Conservation (phyloP, 2,888 invertebrate species). For the Epirrhoe alternata region DNA sequence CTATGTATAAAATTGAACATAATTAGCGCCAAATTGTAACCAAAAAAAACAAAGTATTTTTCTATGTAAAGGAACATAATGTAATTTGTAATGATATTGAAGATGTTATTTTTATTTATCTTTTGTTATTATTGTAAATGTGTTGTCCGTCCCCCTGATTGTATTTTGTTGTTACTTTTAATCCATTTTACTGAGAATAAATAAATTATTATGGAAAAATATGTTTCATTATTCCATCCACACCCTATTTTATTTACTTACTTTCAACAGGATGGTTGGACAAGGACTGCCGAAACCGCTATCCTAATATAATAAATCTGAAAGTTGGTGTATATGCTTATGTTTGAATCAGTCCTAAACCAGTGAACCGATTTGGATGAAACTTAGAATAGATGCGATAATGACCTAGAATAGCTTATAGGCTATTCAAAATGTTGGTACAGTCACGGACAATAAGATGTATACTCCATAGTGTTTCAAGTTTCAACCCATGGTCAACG, state of each 20-base stretch:
- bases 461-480: too few relatives aligned
- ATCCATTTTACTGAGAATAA: conserved; percentile 64
- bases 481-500: too few relatives aligned
- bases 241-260: neutral
- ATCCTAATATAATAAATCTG: too few relatives aligned
- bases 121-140: conserved; percentile 50
- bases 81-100: conserved; percentile 39
- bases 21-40: conserved; percentile 67
- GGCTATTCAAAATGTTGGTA: too few relatives aligned
- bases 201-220: conserved; percentile 45
- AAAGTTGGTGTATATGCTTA: too few relatives aligned
- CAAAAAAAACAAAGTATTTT: conserved; percentile 66
- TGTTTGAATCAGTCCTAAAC: too few relatives aligned
- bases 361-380: too few relatives aligned
- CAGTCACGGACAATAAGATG: too few relatives aligned
- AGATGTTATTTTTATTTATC: conserved; percentile 45
- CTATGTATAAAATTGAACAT: conserved; percentile 45
- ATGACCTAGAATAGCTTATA: too few relatives aligned
- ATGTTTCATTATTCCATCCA: neutral
- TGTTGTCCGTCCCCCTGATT: conserved; percentile 72
- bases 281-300: too few relatives aligned
- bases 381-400: too few relatives aligned
- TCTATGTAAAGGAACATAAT: conserved; percentile 53
- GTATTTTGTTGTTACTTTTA: conserved; percentile 60
- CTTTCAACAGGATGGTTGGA: neutral